A percentile compares a stretch with the other conserved stretches of the same genome.
Conservation (phyloP, 1,140 invertebrate species). For the Pseudobourletiella spinata region DNA sequence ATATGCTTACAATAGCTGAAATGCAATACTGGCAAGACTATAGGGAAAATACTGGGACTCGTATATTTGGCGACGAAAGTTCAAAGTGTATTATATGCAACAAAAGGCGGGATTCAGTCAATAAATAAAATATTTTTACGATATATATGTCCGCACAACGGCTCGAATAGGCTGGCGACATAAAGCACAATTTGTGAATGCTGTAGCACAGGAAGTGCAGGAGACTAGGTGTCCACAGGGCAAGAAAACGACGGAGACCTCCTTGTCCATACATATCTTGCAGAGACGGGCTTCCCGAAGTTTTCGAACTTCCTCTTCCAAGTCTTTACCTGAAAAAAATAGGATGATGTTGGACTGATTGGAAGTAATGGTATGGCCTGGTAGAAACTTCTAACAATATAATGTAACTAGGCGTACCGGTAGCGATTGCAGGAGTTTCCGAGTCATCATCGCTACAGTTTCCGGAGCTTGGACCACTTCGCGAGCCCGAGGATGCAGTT, state of each 20-base stretch:
- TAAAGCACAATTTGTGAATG: constrained; percentile 67
- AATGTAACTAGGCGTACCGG: no score
- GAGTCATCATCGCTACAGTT: no score
- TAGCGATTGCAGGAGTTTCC: no score
- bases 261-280: constrained; percentile 85
- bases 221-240: constrained; percentile 86
- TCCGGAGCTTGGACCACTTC: no score
- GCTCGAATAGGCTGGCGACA: constrained; percentile 57
- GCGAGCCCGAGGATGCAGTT: no score
- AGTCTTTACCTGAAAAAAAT: constrained; percentile 23
- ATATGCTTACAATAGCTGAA: no score
- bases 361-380: no score
- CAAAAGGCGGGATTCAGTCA: neutral
- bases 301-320: constrained; percentile 69
- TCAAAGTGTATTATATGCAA: no score
- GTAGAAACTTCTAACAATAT: neutral
- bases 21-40: no score
- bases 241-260: constrained; percentile 77
- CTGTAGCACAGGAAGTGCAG: constrained; percentile 70
- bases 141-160: neutral
- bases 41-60: no score
- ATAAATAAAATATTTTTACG: neutral
- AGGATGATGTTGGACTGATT: no score
- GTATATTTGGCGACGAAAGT: no score
- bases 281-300: constrained; percentile 77